phyloP scores from a whole-genome alignment of 2,888 invertebrate genomes.

The Chrysolina americana region DNA sequence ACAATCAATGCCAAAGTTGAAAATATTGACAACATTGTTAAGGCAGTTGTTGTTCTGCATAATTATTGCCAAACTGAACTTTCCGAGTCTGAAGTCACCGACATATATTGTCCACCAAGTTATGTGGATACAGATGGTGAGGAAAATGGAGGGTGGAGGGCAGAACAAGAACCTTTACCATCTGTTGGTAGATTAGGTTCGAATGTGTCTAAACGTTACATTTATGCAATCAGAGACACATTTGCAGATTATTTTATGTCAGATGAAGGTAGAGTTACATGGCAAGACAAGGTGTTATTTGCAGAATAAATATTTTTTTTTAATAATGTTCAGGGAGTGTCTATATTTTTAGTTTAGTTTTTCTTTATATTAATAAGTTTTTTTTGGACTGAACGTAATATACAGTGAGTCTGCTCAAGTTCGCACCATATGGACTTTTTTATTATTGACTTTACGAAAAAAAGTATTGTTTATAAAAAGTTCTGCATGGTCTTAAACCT shows the following conservation, averaged over 20 bases:
- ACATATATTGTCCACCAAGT: slow-evolving; percentile 29
- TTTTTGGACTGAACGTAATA: too few relatives aligned
- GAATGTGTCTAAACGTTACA: slow-evolving; percentile 32
- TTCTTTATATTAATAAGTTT: not conserved
- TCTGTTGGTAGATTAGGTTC: slow-evolving; percentile 36
- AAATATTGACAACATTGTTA: slow-evolving; percentile 53
- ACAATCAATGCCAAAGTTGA: slow-evolving; percentile 50
- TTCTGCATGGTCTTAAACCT: too few relatives aligned
- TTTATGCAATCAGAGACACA: slow-evolving; percentile 38
- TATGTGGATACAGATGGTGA: slow-evolving; percentile 27
- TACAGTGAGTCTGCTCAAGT: too few relatives aligned
- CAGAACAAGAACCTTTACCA: slow-evolving; percentile 19
- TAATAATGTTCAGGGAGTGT: too few relatives aligned
- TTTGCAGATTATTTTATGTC: slow-evolving; percentile 44
- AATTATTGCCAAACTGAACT: slow-evolving; percentile 43
- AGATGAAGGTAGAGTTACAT: slow-evolving; percentile 33
- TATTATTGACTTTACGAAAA: too few relatives aligned
- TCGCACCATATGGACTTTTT: too few relatives aligned
- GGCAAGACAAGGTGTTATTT: slow-evolving; percentile 33
- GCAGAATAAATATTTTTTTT: not conserved
- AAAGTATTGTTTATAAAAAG: too few relatives aligned
- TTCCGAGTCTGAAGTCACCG: slow-evolving; percentile 4
- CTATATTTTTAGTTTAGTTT: too few relatives aligned
- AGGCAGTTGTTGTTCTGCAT: slow-evolving; percentile 48
- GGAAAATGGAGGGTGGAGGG: slow-evolving; percentile 29